Evolutionary conservation across 2,888 invertebrate genomes (phyloP).

Genomic region (Tetrapedia diversipes): DNA sequence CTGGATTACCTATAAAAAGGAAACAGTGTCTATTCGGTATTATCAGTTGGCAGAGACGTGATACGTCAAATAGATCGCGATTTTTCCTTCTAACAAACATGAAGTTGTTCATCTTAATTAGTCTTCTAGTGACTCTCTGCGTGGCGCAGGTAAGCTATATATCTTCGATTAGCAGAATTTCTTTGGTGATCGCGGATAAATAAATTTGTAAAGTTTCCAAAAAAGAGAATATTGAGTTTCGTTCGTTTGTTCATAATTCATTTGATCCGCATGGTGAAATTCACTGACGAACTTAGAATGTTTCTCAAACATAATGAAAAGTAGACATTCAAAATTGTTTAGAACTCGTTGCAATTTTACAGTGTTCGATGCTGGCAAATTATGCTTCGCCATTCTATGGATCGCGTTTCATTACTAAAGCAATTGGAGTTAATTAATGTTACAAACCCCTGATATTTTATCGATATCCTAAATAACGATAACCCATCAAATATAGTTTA

Average conservation of each 20-base stretch:
- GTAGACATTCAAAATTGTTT: background rate
- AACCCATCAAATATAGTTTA: background rate
- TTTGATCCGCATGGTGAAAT: no score
- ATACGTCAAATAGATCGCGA: background rate
- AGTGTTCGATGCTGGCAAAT: background rate
- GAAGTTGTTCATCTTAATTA: constrained; percentile 16
- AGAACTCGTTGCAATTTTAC: background rate
- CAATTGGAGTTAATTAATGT: background rate
- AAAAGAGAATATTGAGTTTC: no score
- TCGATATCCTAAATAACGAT: background rate
- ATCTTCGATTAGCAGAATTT: background rate
- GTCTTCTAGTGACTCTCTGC: constrained; percentile 25
- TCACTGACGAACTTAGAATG: no score
- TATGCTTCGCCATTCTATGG: background rate
- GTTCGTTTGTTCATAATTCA: no score
- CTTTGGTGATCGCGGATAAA: background rate
- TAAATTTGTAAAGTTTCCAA: no score
- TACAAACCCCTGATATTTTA: background rate
- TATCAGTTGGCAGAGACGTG: constrained; percentile 15
- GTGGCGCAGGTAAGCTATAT: constrained; percentile 37
- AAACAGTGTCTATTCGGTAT: background rate
- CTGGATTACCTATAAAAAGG: constrained; percentile 20
- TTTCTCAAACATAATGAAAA: no score
- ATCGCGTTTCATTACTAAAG: background rate
- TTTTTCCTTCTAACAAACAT: constrained; percentile 9